A percentile compares a stretch with the other conserved stretches of the same genome.
Evolutionary conservation across 2,113 vertebrate species (phyloP).

Genomic region (Clarias gariepinus): DNA sequence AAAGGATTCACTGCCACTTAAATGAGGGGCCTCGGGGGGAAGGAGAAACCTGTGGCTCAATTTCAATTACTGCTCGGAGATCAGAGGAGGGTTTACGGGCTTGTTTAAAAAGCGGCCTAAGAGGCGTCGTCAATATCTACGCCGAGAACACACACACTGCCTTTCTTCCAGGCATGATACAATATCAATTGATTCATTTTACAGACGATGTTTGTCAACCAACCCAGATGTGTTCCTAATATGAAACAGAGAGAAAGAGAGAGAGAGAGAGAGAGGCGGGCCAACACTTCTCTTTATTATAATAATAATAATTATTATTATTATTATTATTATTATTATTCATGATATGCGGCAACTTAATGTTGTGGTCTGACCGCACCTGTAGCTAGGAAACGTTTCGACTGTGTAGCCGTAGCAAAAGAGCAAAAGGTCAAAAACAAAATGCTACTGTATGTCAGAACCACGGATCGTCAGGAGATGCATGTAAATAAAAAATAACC

Average conservation of each 20-base stretch:
- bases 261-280: too few relatives aligned
- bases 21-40: constrained; percentile 12
- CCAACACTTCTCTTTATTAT: too few relatives aligned
- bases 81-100: constrained; percentile 16
- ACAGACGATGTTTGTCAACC: background rate
- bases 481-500: too few relatives aligned
- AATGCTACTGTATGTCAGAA: background rate
- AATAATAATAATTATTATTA: too few relatives aligned
- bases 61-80: constrained; percentile 30
- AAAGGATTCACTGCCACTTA: constrained; percentile 16
- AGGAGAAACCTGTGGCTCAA: constrained; percentile 19
- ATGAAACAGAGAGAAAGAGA: background rate
- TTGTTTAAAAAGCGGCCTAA: background rate
- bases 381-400: background rate
- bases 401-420: background rate
- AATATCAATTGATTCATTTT: background rate
- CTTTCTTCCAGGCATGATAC: background rate
- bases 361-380: too few relatives aligned
- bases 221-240: background rate
- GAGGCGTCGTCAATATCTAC: background rate
- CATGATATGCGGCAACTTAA: too few relatives aligned
- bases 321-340: background rate
- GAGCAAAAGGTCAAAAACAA: background rate
- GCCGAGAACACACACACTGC: background rate
- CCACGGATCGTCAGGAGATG: background rate